Base-by-base conservation (phyloP, 2,797 vertebrate species). In the Smutsia temminckii region DNA sequence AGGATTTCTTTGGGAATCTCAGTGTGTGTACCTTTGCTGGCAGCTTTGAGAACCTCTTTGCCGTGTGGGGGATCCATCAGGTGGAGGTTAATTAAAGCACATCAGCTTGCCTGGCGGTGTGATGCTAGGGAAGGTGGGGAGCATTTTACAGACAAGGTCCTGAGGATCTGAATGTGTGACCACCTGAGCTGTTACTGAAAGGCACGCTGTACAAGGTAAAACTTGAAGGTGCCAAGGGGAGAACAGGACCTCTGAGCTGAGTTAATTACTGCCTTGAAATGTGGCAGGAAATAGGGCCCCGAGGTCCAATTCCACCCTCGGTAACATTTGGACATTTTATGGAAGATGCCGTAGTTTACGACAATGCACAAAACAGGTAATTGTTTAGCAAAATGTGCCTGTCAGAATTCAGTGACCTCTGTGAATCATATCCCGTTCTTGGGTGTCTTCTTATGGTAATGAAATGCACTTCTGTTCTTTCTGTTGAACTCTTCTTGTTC, bases 341-440 rank as follows among this genome's bases (percentile, higher is more conserved):
- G 11, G 72, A 78, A 95, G 71, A 94, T 88, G 96, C 95, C 11
- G 88, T 57, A 40, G 96, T 97, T 96, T 97, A 95, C 3, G n/a
- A 96, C 97, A 94, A 94, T 57, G 97, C 97, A 96, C 93, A 96
- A 94, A 93, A 96, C 96, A 97, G 96, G 94, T 93, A 96, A 96
- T 95, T 96, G 97, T 98, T 96, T 64, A 97, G 97, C 91, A 92
- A 96, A 95, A 75, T 57, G 64, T 92, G 95, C 97, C 91, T 91
- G 97, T 97, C 97, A 78, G 97, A 97, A 96, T 94, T 94, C 27
- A 5, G 96, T 94, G 97, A 97, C 97, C 97, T 97, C 97, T 95
- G 93, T 80, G 69, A 95, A 93, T 95, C 16, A 1, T 13, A 4
- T 12, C 69, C 49, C 3, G 0, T 27, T 40, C 85, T 12, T 1